phyloP scores from a whole-genome alignment of 2,113 vertebrate species.

The Equus przewalskii region DNA sequence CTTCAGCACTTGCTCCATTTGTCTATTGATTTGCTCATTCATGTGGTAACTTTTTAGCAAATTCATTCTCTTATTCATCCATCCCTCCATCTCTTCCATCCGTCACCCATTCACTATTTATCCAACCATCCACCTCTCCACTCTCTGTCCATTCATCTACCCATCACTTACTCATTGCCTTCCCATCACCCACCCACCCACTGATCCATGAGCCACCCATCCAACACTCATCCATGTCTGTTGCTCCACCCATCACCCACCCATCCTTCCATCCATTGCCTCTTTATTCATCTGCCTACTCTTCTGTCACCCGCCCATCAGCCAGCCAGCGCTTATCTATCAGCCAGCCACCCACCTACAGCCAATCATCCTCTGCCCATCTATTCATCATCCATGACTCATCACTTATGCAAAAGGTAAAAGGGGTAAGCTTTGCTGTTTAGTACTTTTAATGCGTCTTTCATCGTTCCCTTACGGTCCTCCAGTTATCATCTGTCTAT shows the following conservation, averaged over 20 bases:
- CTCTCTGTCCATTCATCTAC: neutral
- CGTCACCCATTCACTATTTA: neutral
- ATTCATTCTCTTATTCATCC: neutral
- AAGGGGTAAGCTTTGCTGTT: too few relatives aligned
- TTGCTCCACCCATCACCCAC: too few relatives aligned
- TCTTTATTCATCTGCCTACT: neutral
- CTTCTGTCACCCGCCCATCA: neutral
- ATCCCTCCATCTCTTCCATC: neutral
- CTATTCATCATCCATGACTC: neutral
- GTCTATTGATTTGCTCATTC: neutral
- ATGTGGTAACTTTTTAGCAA: neutral
- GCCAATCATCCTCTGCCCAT: neutral
- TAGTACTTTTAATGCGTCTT: too few relatives aligned
- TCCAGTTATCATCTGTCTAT: fast-evolving
- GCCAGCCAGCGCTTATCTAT: neutral
- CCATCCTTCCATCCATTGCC: neutral
- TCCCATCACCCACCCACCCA: neutral
- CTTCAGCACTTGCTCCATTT: neutral
- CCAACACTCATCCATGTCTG: neutral
- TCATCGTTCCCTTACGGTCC: neutral
- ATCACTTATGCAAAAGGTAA: too few relatives aligned
- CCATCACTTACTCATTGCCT: neutral
- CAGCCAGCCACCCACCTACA: neutral
- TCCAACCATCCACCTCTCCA: neutral
- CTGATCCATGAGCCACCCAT: too few relatives aligned